Conservation (phyloP, 2,888 invertebrate genomes). For the Dryobota labecula region DNA sequence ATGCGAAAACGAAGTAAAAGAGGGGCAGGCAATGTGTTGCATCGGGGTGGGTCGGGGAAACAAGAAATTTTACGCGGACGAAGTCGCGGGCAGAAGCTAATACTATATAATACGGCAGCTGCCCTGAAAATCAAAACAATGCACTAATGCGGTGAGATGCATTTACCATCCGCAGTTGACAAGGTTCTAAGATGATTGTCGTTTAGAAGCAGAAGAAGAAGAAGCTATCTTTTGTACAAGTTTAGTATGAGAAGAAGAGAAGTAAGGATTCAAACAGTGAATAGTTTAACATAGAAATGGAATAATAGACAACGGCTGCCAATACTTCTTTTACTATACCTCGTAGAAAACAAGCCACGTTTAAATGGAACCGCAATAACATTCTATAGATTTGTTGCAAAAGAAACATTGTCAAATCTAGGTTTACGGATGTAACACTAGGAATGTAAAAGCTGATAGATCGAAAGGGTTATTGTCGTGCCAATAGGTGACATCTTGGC, state of each 20-base stretch:
- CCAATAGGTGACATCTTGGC: constrained; percentile 52
- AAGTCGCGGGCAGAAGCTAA: too few relatives aligned
- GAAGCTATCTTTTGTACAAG: too few relatives aligned
- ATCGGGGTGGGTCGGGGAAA: too few relatives aligned
- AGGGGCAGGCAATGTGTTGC: too few relatives aligned
- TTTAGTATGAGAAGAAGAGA: background rate
- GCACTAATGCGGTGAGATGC: background rate
- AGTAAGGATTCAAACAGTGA: background rate
- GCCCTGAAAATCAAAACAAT: background rate
- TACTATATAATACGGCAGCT: too few relatives aligned
- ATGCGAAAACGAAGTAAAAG: too few relatives aligned
- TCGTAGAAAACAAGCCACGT: background rate
- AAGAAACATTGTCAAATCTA: background rate
- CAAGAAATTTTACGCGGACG: too few relatives aligned
- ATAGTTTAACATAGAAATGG: background rate
- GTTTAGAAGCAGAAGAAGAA: too few relatives aligned
- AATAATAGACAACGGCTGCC: background rate
- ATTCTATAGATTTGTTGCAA: background rate
- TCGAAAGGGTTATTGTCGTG: constrained; percentile 24
- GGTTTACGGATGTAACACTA: background rate
- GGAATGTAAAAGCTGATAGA: constrained; percentile 30
- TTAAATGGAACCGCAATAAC: background rate
- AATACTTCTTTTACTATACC: background rate
- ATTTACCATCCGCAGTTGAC: background rate
- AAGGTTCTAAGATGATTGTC: background rate